Base-by-base conservation (phyloP, 2,797 vertebrate genomes). In the Myoxocephalus aenaeus region DNA sequence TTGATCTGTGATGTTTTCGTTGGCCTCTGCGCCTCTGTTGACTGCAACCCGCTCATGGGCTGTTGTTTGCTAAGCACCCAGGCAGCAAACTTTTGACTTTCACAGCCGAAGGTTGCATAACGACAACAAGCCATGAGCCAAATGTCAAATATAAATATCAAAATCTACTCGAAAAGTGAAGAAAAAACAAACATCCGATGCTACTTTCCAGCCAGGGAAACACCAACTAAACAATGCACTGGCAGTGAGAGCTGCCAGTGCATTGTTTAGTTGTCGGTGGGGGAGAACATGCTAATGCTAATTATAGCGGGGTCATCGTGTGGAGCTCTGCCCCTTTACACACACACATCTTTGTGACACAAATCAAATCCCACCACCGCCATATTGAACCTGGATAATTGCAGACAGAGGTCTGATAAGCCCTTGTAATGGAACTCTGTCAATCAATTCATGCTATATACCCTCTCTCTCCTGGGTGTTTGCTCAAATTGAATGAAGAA, bases 361-460 rank as follows among this genome's bases (percentile, higher is more conserved):
- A 96, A 95, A 95, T 94, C 87, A 94, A 94, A 96, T 94, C 86
- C 84, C 76, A 8, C 86, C 76, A 7, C 86, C 90, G 58, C 87
- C 84, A 95, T 95, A 93, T 94, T 94, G 92, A 93, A 92, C 90
- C 91, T 74, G 90, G 93, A 94, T 97, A 96, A 97, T 97, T 96
- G 94, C 82, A 87, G 89, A 94, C 93, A 93, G 95, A 89, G 86
- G 77, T 90, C 86, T 83, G 91, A 95, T 95, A 96, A 96, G 93
- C 90, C 88, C 94, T 94, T 94, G 93, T 96, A 96, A 96, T 95
- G 91, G 95, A 96, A 96, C 96, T 94, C 97, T 97, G 97, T 97
- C 97, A 97, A 95, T 97, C 97, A 97, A 90, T 89, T 92, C 90
- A 81, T 91, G 90, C 89, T 83, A 91, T 90, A 92, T 83, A 83